Conservation (phyloP, 2,888 invertebrate species). For the Myopa testacea region DNA sequence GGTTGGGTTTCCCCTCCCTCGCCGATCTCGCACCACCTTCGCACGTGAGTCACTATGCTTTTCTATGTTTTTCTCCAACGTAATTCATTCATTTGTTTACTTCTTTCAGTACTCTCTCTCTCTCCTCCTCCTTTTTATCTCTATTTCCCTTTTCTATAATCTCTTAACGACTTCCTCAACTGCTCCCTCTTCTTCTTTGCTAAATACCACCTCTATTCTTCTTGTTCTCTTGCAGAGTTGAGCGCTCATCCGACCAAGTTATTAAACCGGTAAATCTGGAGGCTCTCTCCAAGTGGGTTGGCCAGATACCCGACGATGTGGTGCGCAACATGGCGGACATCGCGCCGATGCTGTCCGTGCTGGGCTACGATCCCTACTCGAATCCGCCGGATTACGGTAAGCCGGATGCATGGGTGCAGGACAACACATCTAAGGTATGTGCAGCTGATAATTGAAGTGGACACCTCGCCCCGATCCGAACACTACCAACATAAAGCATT, state of each 20-base stretch:
- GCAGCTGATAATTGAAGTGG: constrained; percentile 37
- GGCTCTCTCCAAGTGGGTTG: constrained; percentile 93
- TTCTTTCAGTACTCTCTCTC: not conserved
- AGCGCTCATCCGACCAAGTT: constrained; percentile 98
- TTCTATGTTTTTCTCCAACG: no score
- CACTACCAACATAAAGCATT: not conserved
- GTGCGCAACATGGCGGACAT: constrained; percentile 91
- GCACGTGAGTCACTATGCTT: no score
- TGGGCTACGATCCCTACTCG: constrained; percentile 95
- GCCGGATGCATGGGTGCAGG: constrained; percentile 81
- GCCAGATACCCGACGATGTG: constrained; percentile 90
- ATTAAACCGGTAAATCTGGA: constrained; percentile 98
- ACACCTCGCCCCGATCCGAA: not conserved
- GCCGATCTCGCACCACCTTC: no score
- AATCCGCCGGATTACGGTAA: constrained; percentile 96
- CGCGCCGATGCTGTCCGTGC: constrained; percentile 92
- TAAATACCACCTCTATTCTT: no score
- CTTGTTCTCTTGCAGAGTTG: constrained; percentile 77
- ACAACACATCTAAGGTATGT: constrained; percentile 72
- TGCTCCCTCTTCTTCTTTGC: not conserved
- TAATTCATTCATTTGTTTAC: not conserved
- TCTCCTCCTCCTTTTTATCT: not conserved
- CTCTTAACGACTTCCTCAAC: not conserved
- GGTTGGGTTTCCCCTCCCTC: no score
- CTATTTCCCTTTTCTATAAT: not conserved